Base-by-base conservation (phyloP, 2,888 invertebrate species). In the Caenorhabditis zanzibari region DNA sequence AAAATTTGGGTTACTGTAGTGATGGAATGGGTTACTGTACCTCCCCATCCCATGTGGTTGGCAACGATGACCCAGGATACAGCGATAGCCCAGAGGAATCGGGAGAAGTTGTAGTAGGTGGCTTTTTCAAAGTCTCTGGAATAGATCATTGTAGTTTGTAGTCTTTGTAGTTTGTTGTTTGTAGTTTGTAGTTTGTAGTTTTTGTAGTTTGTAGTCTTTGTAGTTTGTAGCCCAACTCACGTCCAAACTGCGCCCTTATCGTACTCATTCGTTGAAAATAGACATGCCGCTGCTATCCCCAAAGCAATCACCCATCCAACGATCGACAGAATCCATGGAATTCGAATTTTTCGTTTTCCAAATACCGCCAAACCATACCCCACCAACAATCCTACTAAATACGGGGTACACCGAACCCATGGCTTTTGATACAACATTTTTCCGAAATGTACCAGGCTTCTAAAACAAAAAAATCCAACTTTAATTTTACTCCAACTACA, bases 61-160 rank as follows among this genome's bases (percentile, higher is more conserved):
- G 93, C 93, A 74, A 93, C 91, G n/a, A 93, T 91, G 22, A 93
- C 91, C 93, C 93, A 94, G 12, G 90, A 92, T 5, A 93, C 84
- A 52, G 91, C 90, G 12, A 92, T 52, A 0, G 92, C 92, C 93
- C 93, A 94, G 0, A 88, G 90, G 16, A 92, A 91, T 32, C 93
- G 85, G 41, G 79, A 81, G 35, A 86, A 84, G 24, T 74, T 77
- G 74, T 86, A 82, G 84, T 82, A 86, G 56, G 82, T 79, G 32
- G 84, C 76, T 41, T 77, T 63, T 47, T 82, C 80, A 52, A 85
- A 85, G 3, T 44, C 24, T 28, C 81, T 80, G 79, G 28, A 28
- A 32, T 28, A 10, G 22, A 26, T 32, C n/a, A n/a, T n/a, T 28
- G 16, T 49, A 9, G 47, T n/a, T n/a, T n/a, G n/a, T n/a, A n/a